Base-by-base conservation (phyloP, 2,797 vertebrate genomes). In the Tenualosa thibaudeaui region DNA sequence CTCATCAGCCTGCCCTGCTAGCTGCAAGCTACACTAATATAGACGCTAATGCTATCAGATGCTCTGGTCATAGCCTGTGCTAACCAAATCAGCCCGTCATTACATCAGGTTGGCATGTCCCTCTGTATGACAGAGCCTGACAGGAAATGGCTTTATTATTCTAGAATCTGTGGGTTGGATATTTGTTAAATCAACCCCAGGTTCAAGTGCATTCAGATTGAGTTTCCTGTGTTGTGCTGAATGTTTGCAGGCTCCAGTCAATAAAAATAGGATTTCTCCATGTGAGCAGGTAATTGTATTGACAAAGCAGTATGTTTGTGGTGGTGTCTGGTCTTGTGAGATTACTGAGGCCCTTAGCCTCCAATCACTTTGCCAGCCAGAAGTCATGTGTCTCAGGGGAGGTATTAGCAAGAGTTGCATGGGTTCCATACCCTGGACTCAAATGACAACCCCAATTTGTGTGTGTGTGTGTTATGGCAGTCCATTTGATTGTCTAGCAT, bases 221-320 rank as follows among this genome's bases (percentile, higher is more conserved):
- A 3, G 31, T 40, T 71, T 71, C 60, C 65, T 71, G 65, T 71
- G 10, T 71, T 15, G 12, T 37, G 2, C 2, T 12, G 26, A 75
- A 75, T 15, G 37, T 15, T 15, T 43, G 4, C 5, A 17, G 31
- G 68, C 68, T 37, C 68, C 65, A 40, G 53, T 51, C 83, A 89
- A 84, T 84, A 89, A 90, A 89, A 75, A 75, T 40, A 43, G 68
- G 31, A 75, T 75, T 43, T 43, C 31, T 43, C 37, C 37, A 15
- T 19, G 68, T 19, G 31, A 75, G 68, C 37, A 86, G 83, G 60
- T 83, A 85, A 88, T 86, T 84, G 82, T 87, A 90, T 89, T 86
- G 84, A 89, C 37, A 1, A 85, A 88, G 84, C 91, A 84, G 88
- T 89, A 82, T 87, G 83, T 65, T 22, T 71, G 65, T 15, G 10